Conservation (phyloP, 2,888 invertebrate genomes). For the Iphiclides podalirius region DNA sequence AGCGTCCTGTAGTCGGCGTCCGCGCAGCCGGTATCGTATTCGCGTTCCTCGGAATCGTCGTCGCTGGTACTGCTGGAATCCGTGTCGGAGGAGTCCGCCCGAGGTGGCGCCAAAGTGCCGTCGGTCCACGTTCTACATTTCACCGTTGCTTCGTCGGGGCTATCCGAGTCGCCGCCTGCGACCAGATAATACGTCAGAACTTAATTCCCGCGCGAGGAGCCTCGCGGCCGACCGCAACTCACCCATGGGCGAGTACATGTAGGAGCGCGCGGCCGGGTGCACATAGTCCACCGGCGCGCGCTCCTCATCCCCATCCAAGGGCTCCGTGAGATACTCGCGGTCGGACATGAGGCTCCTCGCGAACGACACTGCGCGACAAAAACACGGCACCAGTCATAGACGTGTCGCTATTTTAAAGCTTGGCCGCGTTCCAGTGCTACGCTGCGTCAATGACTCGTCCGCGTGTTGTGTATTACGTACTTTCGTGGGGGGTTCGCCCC, state of each 20-base stretch:
- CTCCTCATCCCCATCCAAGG: slow-evolving; percentile 70
- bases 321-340: slow-evolving; percentile 74
- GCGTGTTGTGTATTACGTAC: slow-evolving; percentile 68
- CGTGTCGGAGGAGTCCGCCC: slow-evolving; percentile 63
- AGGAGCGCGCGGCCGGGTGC: slow-evolving; percentile 77
- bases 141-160: slow-evolving; percentile 82
- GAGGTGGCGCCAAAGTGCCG: slow-evolving; percentile 59
- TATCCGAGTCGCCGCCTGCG: slow-evolving; percentile 81
- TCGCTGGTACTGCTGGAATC: slow-evolving; percentile 60
- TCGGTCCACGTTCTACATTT: slow-evolving; percentile 77
- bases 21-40: slow-evolving; percentile 79
- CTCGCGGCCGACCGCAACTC: slow-evolving; percentile 57
- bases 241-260: slow-evolving; percentile 78
- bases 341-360: slow-evolving; percentile 75
- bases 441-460: slow-evolving; percentile 72
- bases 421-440: slow-evolving; percentile 72
- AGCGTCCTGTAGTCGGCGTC: slow-evolving; percentile 81
- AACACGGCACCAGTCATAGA: slow-evolving; percentile 68
- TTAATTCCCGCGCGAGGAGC: slow-evolving; percentile 37
- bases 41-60: slow-evolving; percentile 61
- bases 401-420: slow-evolving; percentile 73
- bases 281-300: slow-evolving; percentile 62
- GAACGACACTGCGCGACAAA: slow-evolving; percentile 76
- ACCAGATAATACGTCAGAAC: slow-evolving; percentile 56
- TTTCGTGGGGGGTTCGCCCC: slow-evolving; percentile 71